These are phyloP conservation scores for Karalla daura DNA, from an alignment of 2,797 vertebrate species.

Conservation along the genomic window DNA sequence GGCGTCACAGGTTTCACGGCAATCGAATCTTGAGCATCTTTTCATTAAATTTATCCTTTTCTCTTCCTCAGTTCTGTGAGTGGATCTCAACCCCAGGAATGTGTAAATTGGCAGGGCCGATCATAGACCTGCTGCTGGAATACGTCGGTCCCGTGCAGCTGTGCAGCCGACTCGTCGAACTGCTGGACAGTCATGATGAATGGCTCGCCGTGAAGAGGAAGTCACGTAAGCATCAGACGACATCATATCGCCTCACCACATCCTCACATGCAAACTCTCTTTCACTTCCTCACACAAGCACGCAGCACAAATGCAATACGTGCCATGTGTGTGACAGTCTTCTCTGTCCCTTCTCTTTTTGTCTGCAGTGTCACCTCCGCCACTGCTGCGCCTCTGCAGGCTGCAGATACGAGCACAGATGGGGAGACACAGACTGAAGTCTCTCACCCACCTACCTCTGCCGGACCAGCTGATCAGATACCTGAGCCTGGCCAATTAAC, in stretches of 20 bases:
- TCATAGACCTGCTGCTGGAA: slow-evolving; percentile 93
- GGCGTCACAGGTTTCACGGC: not conserved
- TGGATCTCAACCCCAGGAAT: slow-evolving; percentile 88
- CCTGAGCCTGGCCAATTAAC: slow-evolving; percentile 71
- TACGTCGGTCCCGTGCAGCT: slow-evolving; percentile 91
- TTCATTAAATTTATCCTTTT: not conserved
- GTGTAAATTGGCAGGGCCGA: slow-evolving; percentile 87
- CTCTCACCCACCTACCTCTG: slow-evolving; percentile 87
- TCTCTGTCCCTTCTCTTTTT: slow-evolving; percentile 5
- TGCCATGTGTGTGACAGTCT: not conserved
- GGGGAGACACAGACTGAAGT: slow-evolving; percentile 85
- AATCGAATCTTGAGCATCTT: not conserved
- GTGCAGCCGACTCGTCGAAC: slow-evolving; percentile 89
- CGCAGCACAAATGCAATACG: not conserved
- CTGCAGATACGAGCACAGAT: slow-evolving; percentile 87
- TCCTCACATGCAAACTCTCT: slow-evolving; percentile 16
- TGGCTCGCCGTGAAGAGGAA: slow-evolving; percentile 90
- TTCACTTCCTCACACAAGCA: slow-evolving; percentile 27
- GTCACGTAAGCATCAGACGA: slow-evolving; percentile 84
- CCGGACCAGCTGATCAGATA: slow-evolving; percentile 89
- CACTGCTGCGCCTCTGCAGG: slow-evolving; percentile 91
- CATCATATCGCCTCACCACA: slow-evolving; percentile 1
- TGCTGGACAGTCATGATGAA: slow-evolving; percentile 89
- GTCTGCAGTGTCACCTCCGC: slow-evolving; percentile 88
- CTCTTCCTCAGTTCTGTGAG: slow-evolving; percentile 93